phyloP scores from a whole-genome alignment of 1,140 invertebrate genomes.

The Ceratosolen solmsi region DNA sequence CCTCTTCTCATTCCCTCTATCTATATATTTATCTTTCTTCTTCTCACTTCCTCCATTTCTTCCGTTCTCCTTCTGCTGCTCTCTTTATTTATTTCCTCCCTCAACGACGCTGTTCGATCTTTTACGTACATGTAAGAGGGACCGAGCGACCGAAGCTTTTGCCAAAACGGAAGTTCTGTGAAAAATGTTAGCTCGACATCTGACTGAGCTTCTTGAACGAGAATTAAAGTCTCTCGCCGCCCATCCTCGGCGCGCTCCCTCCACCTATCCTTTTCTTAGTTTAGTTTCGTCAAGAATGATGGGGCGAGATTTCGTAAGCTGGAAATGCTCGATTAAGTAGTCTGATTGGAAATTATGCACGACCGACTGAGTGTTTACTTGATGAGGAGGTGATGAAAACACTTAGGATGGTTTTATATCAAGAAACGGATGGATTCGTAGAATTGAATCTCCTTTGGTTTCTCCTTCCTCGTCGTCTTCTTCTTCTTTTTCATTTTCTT shows the following conservation, averaged over 20 bases:
- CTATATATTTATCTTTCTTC: background rate
- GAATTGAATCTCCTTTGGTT: conserved; percentile 27
- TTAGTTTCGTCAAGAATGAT: conserved; percentile 9
- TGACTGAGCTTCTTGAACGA: conserved; percentile 32
- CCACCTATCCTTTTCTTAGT: background rate
- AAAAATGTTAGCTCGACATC: conserved; percentile 34
- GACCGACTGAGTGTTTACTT: conserved; percentile 45
- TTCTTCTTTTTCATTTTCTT: conserved; percentile 1
- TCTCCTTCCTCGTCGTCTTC: conserved; percentile 10
- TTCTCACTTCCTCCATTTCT: background rate
- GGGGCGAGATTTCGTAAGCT: conserved; percentile 45
- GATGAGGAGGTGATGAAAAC: background rate
- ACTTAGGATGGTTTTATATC: conserved; percentile 34
- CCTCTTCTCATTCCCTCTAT: background rate
- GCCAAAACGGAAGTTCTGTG: conserved; percentile 43
- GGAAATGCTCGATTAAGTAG: conserved; percentile 52
- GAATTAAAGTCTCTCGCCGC: conserved; percentile 30
- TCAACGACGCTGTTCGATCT: conserved; percentile 24
- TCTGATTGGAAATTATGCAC: conserved; percentile 54
- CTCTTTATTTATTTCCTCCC: background rate
- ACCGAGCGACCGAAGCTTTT: conserved; percentile 20
- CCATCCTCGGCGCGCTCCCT: background rate
- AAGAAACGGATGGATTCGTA: conserved; percentile 34
- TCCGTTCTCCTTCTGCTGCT: background rate
- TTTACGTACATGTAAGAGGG: conserved; percentile 5